Evolutionary conservation across 92 coral and sea anemone genomes (phyloP).

Genomic region (Virgularia gustaviana): DNA sequence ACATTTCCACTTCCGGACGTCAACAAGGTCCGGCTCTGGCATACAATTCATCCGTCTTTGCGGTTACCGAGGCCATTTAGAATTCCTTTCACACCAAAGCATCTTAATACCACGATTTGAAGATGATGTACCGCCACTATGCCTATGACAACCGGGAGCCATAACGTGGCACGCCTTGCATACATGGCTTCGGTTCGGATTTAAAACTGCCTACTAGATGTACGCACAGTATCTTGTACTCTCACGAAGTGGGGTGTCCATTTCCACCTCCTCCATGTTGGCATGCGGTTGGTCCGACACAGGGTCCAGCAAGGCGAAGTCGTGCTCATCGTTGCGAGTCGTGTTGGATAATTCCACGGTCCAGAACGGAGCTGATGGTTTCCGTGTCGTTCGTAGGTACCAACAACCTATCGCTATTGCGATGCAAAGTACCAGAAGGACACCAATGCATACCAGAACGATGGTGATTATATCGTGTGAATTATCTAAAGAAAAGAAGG

Average conservation of each 20-base stretch:
- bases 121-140: too few relatives aligned
- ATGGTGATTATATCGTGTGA: too few relatives aligned
- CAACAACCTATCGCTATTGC: conserved; percentile 22
- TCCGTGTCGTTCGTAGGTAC: conserved; percentile 3
- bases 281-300: conserved; percentile 27
- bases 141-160: too few relatives aligned
- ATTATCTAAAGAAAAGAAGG: too few relatives aligned
- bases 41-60: too few relatives aligned
- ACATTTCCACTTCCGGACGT: too few relatives aligned
- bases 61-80: too few relatives aligned
- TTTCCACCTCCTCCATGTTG: conserved; percentile 6
- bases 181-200: too few relatives aligned
- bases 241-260: background rate
- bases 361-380: conserved; percentile 25
- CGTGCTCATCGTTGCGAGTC: background rate
- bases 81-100: too few relatives aligned
- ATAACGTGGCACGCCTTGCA: too few relatives aligned
- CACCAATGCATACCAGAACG: conserved; percentile 23
- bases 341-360: conserved; percentile 28
- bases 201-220: conserved; percentile 5
- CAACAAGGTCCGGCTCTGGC: too few relatives aligned
- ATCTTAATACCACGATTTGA: too few relatives aligned
- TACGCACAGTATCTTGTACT: conserved; percentile 14
- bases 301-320: conserved; percentile 23
- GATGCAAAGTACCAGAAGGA: background rate